Evolutionary conservation across 2,888 invertebrate species (phyloP).

Genomic region (Lacanobia oleracea): DNA sequence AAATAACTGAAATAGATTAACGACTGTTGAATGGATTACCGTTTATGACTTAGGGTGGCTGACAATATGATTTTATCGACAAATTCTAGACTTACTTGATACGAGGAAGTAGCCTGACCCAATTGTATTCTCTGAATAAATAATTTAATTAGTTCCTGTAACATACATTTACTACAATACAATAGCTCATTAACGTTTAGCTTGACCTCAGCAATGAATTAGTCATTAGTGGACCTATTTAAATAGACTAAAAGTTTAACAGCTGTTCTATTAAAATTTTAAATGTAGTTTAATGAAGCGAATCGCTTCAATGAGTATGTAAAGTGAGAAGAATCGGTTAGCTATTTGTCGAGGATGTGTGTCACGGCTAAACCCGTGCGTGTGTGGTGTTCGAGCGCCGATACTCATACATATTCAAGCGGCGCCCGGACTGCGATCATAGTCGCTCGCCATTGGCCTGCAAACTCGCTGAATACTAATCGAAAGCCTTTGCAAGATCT

Average conservation of each 20-base stretch:
- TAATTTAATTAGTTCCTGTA: constrained; percentile 60
- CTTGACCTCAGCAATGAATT: constrained; percentile 67
- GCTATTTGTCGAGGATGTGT: constrained; percentile 79
- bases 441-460: constrained; percentile 83
- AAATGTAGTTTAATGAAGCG: constrained; percentile 63
- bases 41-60: constrained; percentile 10
- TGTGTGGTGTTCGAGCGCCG: constrained; percentile 78
- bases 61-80: constrained; percentile 13
- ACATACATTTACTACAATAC: constrained; percentile 51
- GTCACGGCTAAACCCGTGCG: constrained; percentile 85
- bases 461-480: constrained; percentile 86
- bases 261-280: constrained; percentile 63
- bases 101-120: constrained; percentile 59
- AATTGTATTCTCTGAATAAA: constrained; percentile 67
- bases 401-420: constrained; percentile 88
- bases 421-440: constrained; percentile 78
- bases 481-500: constrained; percentile 80
- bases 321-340: constrained; percentile 73
- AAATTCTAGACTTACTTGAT: constrained; percentile 62
- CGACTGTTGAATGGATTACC: constrained; percentile 56
- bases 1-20: constrained; percentile 74
- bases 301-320: constrained; percentile 59
- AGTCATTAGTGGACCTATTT: constrained; percentile 67
- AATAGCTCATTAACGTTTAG: constrained; percentile 65
- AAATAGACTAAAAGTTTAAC: constrained; percentile 61